Base-by-base conservation (phyloP, 2,888 invertebrate genomes). In the Eilema griseolum region DNA sequence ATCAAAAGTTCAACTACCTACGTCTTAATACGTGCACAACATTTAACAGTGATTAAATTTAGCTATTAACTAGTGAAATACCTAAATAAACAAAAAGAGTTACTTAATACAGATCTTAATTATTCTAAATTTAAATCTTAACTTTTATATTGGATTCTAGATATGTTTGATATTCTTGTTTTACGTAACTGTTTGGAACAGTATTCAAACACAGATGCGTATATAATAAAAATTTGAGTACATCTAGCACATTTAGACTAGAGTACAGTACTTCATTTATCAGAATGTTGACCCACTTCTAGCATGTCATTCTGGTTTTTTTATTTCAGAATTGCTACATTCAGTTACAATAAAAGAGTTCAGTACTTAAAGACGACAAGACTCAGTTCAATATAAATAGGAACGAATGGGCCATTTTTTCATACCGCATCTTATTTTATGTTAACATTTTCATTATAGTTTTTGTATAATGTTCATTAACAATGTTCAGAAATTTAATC, bases 41-140 rank as follows among this genome's bases (percentile, higher is more conserved):
- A 95, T 95, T 95, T 94, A 95, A 95, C 95, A 95, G 95, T 95
- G 95, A 93, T 92, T 91, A 91, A 93, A 94, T 90, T 92, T 92
- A 93, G 89, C 89, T 93, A 92, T 82, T 77, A 82, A 87, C 91
- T 92, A 93, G 82, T 84, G 86, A 89, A 89, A 88, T 89, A 82
- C 83, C 89, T 93, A 93, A 90, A 91, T 85, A 91, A 92, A 92
- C 89, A 89, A 89, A 91, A 85, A 80, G 84, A 81, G 16, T 88
- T 89, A 88, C 77, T 81, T 80, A 82, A 31, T 83, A 88, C 82
- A 89, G 82, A 84, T 83, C 88, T 91, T 90, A 91, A 79, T 80
- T 77, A 74, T 65, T 37, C 65, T 66, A 66, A 61, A 74, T 77
- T 81, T 78, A 79, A 85, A 83, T 85, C 86, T 89, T 85, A 84